Evolutionary conservation across 2,797 vertebrate genomes (phyloP).

Genomic region (Toxotes lorentzi): DNA sequence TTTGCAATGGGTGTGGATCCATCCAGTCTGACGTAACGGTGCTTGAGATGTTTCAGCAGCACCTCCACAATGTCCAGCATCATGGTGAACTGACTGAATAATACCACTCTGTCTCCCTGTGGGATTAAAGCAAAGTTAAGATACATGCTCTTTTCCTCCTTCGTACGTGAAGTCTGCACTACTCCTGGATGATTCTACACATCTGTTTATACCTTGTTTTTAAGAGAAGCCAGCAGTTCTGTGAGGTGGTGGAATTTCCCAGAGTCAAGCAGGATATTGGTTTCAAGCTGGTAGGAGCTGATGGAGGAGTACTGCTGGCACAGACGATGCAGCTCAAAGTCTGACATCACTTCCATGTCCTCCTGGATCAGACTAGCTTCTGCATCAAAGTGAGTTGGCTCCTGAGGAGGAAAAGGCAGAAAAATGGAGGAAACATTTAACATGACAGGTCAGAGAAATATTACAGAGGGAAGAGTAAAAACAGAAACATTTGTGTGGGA

Average conservation of each 20-base stretch:
- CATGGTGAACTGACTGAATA: constrained; percentile 99
- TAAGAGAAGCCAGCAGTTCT: constrained; percentile 87
- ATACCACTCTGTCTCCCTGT: constrained; percentile 94
- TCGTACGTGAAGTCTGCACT: no score
- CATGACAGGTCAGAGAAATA: not conserved
- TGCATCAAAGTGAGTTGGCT: constrained; percentile 94
- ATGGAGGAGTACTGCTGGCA: constrained; percentile 92
- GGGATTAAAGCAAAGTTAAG: not conserved
- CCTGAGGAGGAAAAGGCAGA: constrained; percentile 79
- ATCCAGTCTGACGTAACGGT: constrained; percentile 93
- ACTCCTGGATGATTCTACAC: not conserved
- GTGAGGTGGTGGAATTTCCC: constrained; percentile 93
- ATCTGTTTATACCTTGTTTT: constrained; percentile 86
- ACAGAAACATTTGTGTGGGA: not conserved
- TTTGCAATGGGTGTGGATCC: constrained; percentile 95
- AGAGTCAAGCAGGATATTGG: constrained; percentile 91
- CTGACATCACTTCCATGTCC: constrained; percentile 99
- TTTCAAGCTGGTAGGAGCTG: constrained; percentile 88
- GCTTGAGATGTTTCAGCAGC: constrained; percentile 90
- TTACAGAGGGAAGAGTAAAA: not conserved
- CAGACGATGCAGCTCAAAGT: constrained; percentile 95
- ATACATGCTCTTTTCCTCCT: not conserved
- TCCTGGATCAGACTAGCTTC: constrained; percentile 93
- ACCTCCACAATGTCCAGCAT: constrained; percentile 97
- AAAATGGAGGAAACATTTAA: not conserved